Conservation (phyloP, 2,113 vertebrate species). For the Rhinolophus sinicus region DNA sequence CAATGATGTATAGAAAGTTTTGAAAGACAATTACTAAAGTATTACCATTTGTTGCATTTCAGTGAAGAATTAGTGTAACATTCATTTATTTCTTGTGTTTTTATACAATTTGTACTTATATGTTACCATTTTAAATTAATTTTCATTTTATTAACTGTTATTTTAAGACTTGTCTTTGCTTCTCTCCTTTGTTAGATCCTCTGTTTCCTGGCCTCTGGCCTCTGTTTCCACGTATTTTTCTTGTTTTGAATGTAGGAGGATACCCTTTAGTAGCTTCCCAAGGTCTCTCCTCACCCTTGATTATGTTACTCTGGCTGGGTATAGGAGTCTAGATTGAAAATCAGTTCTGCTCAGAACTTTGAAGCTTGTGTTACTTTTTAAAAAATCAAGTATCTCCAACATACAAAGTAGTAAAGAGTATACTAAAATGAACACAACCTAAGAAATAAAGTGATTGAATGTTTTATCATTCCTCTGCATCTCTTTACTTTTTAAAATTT, state of each 20-base stretch:
- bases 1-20: background rate
- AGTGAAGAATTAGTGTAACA: background rate
- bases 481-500: slow-evolving; percentile 17
- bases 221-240: background rate
- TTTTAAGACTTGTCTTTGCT: background rate
- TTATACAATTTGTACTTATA: background rate
- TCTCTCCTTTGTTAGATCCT: background rate
- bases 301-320: background rate
- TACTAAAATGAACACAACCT: background rate
- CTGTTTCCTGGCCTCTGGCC: background rate
- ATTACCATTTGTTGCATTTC: background rate
- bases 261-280: background rate
- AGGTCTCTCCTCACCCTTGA: background rate
- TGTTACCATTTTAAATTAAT: background rate
- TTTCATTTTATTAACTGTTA: background rate
- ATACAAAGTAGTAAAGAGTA: background rate
- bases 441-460: background rate
- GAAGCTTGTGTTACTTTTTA: background rate
- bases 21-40: background rate
- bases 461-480: background rate
- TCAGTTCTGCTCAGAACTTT: slow-evolving; percentile 43
- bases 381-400: background rate
- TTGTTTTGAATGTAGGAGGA: background rate
- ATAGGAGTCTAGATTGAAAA: slow-evolving; percentile 18
- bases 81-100: background rate